Conservation (phyloP, 2,113 vertebrate genomes). For the Acinonyx jubatus region DNA sequence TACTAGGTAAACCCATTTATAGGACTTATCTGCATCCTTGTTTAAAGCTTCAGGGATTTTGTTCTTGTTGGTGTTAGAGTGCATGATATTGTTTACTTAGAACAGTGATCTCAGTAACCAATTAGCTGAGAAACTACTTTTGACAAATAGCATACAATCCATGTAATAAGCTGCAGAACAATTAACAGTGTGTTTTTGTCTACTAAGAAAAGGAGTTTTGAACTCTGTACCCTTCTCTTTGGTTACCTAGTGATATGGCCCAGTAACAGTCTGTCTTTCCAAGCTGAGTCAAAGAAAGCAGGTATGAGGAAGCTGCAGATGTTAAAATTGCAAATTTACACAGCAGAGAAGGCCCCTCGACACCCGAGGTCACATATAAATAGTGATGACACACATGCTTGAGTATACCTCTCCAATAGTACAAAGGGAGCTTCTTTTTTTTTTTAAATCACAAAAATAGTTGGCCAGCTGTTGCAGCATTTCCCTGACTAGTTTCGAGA, state of each 20-base stretch:
- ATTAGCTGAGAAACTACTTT: background rate
- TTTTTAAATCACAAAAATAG: constrained; percentile 61
- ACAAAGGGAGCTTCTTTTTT: constrained; percentile 67
- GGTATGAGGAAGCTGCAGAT: constrained; percentile 3
- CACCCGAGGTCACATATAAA: constrained; percentile 73
- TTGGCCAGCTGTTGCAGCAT: constrained; percentile 75
- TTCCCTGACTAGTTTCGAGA: constrained; percentile 76
- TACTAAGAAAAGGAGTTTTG: constrained; percentile 41
- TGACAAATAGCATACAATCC: background rate
- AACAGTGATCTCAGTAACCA: background rate
- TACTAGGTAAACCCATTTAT: background rate
- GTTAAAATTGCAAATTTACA: constrained; percentile 69
- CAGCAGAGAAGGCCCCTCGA: constrained; percentile 46
- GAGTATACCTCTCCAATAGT: constrained; percentile 74
- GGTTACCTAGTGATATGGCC: constrained; percentile 49
- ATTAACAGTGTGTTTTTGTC: background rate
- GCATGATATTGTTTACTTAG: background rate
- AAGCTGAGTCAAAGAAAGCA: constrained; percentile 63
- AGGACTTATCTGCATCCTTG: background rate
- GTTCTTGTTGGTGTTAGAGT: background rate
- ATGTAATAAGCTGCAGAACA: constrained; percentile 48
- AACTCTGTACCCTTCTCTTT: constrained; percentile 14
- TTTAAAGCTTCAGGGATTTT: background rate
- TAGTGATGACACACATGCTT: constrained; percentile 78
- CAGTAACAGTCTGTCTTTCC: constrained; percentile 6